Conservation (phyloP, 2,888 invertebrate species). For the Falcaria lacertinaria region DNA sequence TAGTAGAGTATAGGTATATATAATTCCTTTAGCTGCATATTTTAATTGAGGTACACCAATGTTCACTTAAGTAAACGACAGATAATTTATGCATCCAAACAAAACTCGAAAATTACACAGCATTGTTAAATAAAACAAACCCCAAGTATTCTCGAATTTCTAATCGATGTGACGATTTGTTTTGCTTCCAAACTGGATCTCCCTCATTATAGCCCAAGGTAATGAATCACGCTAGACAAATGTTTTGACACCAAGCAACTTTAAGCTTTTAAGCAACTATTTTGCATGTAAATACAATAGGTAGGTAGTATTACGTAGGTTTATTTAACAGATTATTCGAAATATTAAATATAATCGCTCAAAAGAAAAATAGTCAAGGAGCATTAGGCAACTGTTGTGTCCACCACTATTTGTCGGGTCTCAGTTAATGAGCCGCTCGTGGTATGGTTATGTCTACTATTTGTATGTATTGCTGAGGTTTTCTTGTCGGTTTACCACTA, state of each 20-base stretch:
- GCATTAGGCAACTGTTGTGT: no score
- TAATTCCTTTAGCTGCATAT: no score
- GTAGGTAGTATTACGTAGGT: no score
- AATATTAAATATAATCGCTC: no score
- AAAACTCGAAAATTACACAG: slow-evolving; percentile 2
- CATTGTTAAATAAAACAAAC: slow-evolving; percentile 42
- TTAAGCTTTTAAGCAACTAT: slow-evolving; percentile 49
- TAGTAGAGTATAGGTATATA: no score
- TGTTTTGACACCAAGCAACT: slow-evolving; percentile 60
- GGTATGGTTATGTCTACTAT: slow-evolving; percentile 31
- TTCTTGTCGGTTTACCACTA: slow-evolving; percentile 55
- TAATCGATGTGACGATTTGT: slow-evolving; percentile 69
- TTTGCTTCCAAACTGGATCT: slow-evolving; percentile 60
- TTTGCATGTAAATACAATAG: no score
- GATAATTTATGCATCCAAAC: background rate
- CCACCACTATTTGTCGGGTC: slow-evolving; percentile 21
- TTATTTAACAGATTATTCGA: no score
- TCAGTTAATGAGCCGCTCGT: slow-evolving; percentile 44
- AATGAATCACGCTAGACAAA: slow-evolving; percentile 72
- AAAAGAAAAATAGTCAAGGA: no score
- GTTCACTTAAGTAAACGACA: no score
- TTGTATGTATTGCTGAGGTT: slow-evolving; percentile 44
- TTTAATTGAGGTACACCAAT: background rate
- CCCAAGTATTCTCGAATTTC: slow-evolving; percentile 60
- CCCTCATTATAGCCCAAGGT: slow-evolving; percentile 64